Evolutionary conservation across 2,797 vertebrate genomes (phyloP), one percentile per base, ranked within the genome.

Genomic region (Amblyopsis hoosieri): DNA sequence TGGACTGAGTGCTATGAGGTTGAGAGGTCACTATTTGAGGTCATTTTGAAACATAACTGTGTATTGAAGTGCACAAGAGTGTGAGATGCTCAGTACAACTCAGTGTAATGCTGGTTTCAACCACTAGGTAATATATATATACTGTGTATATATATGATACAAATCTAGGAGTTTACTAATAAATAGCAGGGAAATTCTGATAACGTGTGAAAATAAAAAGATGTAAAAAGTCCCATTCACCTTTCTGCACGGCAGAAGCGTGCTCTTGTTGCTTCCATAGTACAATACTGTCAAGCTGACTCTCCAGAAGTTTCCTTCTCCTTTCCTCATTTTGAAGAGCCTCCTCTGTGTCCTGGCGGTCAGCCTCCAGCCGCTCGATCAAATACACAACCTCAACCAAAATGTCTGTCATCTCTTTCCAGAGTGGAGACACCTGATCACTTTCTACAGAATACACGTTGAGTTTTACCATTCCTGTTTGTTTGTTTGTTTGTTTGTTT

Each of bases 331-430:
- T 83, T 56, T 80, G 84, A 62, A 96, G 85, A 75, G 92, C 84
- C 66, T 93, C 90, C 83, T 93, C 90, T 75, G 93, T 93, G 62
- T 92, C 83, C 84, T 93, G 92, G 23, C 89, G 72, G 76, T 96
- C 93, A 19, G 92, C 89, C 86, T 97, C 95, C 64, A 98, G 87
- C 54, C 85, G 76, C 83, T 92, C 93, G 74, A 97, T 92, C 81
- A 98, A 84, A 76, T 91, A 79, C 62, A 89, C 81, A 48, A 92
- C 92, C 76, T 97, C 93, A 71, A 90, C 81, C 2, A 96, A 83
- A 69, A 95, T 87, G 53, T 82, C 87, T 76, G 88, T 84, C 76
- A 92, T 89, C 84, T 95, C 87, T 75, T 87, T 87, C 85, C 92
- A 85, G 71, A 94, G 80, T 37, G 90, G 85, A 52, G 74, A 75